phyloP scores from a whole-genome alignment of 2,888 invertebrate genomes.

The Epsilonema sp. region DNA sequence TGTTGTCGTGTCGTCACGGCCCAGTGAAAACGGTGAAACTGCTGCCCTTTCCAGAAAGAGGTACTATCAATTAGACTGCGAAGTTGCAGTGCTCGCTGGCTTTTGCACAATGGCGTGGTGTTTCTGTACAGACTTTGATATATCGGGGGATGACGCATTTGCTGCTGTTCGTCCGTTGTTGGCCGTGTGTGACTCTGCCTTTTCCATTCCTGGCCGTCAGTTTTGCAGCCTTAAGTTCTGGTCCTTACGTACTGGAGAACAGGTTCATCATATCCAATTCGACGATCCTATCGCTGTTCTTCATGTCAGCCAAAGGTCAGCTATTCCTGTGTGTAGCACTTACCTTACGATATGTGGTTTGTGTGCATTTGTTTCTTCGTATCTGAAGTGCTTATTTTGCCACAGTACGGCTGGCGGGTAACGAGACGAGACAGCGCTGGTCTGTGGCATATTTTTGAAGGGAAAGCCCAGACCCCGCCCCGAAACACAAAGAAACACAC shows the following conservation, averaged over 20 bases:
- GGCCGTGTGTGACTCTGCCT: constrained; percentile 19
- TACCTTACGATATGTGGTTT: not conserved
- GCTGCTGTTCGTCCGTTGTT: constrained; percentile 21
- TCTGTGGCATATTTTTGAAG: too few relatives aligned
- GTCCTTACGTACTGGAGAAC: constrained; percentile 31
- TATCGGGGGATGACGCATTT: too few relatives aligned
- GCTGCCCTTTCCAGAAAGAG: constrained; percentile 51
- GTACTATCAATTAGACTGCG: too few relatives aligned
- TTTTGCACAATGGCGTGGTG: too few relatives aligned
- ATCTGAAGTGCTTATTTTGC: constrained; percentile 7
- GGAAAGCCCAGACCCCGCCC: too few relatives aligned
- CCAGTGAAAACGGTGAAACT: constrained; percentile 59
- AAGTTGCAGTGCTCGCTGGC: too few relatives aligned
- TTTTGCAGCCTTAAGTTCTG: constrained; percentile 32
- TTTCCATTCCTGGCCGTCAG: constrained; percentile 25
- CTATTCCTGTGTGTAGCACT: too few relatives aligned
- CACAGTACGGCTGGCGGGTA: constrained; percentile 26
- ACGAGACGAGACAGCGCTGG: too few relatives aligned
- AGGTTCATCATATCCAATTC: constrained; percentile 28
- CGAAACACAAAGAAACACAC: too few relatives aligned
- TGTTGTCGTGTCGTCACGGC: constrained; percentile 79
- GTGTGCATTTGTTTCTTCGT: not conserved
- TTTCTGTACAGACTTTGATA: too few relatives aligned
- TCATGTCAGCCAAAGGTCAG: not conserved
- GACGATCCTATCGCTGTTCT: constrained; percentile 18